Evolutionary conservation across 2,113 vertebrate species (phyloP), one percentile per base, ranked within the genome.

Genomic region (Panthera tigris): DNA sequence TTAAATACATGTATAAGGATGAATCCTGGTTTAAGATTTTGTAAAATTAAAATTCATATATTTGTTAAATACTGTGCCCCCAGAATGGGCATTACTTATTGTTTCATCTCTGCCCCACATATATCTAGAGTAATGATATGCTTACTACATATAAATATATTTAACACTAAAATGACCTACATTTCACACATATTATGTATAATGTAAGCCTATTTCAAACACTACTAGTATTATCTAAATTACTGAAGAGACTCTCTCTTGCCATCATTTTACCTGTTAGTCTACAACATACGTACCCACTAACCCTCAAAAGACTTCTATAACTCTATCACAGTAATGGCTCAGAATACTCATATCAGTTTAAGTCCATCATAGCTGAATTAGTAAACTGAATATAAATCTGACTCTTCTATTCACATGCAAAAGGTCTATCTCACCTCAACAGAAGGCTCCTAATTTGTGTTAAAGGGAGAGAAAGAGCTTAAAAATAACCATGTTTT

Each of bases 261-360:
- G n/a, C 68, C 36, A 86, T 73, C 84, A 96, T 78, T 95, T 96
- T 95, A 96, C 41, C 14, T 82, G 78, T 66, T 52, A 96, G 52
- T 85, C 52, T 97, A 74, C 76, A 97, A 95, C 50, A 25, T 76
- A 78, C 1, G 63, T 31, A 71, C 18, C 10, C n/a, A 61, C 11
- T 78, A 79, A 19, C 39, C n/a, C 15, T 29, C 0, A n/a, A 87
- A 95, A 90, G 4, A 79, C 39, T 57, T 93, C 55, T 36, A 87
- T 94, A 90, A 89, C 52, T 74, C 1, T 78, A 94, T 33, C 78
- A 78, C 10, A 82, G 29, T 36, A 94, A 89, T 33, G 61, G 21
- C 18, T 31, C 65, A 61, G 1, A 6, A 1, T 90, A 82, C 12
- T 61, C 31, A 0, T 80, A 80, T 71, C 19, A 95, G 15, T n/a